Evolutionary conservation across 2,888 invertebrate genomes (phyloP).

Genomic region (Polyommatus iphigenia): DNA sequence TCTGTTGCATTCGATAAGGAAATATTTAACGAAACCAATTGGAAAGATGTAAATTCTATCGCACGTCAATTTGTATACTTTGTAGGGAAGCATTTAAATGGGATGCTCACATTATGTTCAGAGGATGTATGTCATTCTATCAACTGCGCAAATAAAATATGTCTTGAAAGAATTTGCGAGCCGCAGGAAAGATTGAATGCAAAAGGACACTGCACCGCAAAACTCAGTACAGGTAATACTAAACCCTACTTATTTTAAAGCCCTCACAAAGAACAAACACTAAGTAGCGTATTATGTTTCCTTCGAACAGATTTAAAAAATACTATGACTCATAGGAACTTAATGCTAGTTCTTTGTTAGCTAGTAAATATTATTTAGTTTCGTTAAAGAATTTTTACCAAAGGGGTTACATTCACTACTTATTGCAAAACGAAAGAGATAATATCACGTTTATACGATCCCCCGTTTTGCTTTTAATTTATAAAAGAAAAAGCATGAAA

Average conservation of each 20-base stretch:
- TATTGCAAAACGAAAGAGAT: neutral
- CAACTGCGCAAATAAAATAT: conserved; percentile 64
- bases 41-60: conserved; percentile 67
- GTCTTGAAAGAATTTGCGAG: conserved; percentile 61
- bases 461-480: too few species aligned
- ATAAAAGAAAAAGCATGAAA: neutral
- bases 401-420: neutral
- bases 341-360: neutral
- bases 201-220: conserved; percentile 65
- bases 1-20: conserved; percentile 61
- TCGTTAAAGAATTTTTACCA: neutral
- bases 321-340: neutral
- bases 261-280: neutral
- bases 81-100: conserved; percentile 70
- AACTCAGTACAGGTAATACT: conserved; percentile 55
- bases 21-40: conserved; percentile 68
- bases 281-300: conserved; percentile 15
- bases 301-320: conserved; percentile 18
- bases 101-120: conserved; percentile 68
- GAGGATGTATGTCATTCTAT: conserved; percentile 66
- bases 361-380: neutral
- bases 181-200: conserved; percentile 61
- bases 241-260: conserved; percentile 4
- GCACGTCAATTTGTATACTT: conserved; percentile 68
- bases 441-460: too few species aligned